phyloP scores from a whole-genome alignment of 2,113 vertebrate species.

The Heteronetta atricapilla region DNA sequence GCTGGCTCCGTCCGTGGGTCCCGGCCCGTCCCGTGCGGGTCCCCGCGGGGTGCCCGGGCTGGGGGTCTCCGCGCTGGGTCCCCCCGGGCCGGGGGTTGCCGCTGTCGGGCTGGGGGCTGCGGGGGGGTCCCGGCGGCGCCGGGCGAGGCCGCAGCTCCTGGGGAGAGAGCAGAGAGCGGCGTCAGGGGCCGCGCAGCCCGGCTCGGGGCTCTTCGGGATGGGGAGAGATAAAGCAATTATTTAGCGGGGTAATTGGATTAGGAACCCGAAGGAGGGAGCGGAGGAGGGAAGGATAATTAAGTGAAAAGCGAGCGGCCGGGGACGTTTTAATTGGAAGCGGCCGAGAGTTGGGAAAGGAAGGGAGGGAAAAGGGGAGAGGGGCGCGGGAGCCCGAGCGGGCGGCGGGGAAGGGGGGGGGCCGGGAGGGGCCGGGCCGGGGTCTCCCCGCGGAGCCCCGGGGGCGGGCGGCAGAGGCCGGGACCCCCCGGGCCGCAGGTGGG shows the following conservation, averaged over 20 bases:
- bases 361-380: not conserved
- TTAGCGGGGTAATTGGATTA: constrained; percentile 75
- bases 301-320: constrained; percentile 58
- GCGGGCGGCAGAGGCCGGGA: not conserved
- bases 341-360: constrained; percentile 21
- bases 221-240: constrained; percentile 71
- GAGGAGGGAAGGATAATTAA: constrained; percentile 65
- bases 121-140: not conserved
- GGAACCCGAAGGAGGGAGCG: constrained; percentile 65
- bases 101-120: no score
- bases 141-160: constrained; percentile 38
- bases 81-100: no score
- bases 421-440: not conserved
- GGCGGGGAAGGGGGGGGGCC: not conserved
- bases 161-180: constrained; percentile 14
- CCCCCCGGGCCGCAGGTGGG: not conserved
- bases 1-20: no score
- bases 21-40: no score
- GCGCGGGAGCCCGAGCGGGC: not conserved
- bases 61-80: not conserved
- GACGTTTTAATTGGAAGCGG: constrained; percentile 69
- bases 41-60: no score
- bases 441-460: no score
- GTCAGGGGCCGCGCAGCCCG: not conserved
- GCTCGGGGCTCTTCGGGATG: constrained; percentile 20